Evolutionary conservation across 1,140 invertebrate genomes (phyloP).

Genomic region (Bactericera cockerelli): DNA sequence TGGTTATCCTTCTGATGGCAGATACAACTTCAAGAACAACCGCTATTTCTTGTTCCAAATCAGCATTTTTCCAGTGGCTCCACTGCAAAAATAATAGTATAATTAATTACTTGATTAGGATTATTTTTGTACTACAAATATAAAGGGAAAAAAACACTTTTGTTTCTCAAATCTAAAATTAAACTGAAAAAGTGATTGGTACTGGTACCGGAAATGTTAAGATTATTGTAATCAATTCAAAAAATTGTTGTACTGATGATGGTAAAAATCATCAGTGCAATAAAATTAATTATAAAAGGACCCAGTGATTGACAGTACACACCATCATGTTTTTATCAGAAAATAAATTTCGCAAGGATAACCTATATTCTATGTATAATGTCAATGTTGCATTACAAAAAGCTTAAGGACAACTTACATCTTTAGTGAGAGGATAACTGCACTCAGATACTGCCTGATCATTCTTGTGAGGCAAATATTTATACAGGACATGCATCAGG

Average conservation of each 20-base stretch:
- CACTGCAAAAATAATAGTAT: background rate
- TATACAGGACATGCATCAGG: conserved; percentile 74
- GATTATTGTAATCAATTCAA: background rate
- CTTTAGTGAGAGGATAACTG: conserved; percentile 7
- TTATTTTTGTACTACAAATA: no score
- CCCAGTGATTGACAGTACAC: background rate
- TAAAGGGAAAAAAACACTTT: no score
- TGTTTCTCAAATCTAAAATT: no score
- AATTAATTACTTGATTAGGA: no score
- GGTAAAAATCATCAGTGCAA: background rate
- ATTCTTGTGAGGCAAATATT: conserved; percentile 42
- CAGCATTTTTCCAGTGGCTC: background rate
- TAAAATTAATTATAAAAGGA: background rate
- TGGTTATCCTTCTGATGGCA: background rate
- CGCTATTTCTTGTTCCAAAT: conserved; percentile 5
- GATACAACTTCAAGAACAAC: background rate
- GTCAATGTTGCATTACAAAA: background rate
- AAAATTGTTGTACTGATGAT: background rate
- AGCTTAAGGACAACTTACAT: conserved; percentile 7
- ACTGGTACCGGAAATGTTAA: no score
- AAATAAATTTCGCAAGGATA: background rate
- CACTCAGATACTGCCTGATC: background rate
- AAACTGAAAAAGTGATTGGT: no score
- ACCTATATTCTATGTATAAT: background rate
- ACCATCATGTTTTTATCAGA: background rate